phyloP scores from a whole-genome alignment of 2,888 invertebrate species.

The Syritta pipiens region DNA sequence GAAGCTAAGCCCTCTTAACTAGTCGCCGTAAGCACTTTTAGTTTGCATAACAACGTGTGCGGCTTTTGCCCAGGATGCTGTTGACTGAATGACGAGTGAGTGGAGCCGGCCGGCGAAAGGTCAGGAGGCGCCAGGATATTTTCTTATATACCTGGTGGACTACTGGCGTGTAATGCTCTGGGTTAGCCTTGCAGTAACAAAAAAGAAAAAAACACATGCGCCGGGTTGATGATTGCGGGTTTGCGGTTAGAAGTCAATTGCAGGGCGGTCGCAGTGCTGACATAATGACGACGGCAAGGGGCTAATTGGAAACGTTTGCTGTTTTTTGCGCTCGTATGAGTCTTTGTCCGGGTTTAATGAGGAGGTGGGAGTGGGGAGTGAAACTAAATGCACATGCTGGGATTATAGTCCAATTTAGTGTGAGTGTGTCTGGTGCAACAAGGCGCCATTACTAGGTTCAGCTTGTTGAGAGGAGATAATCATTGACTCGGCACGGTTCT shows the following conservation, averaged over 20 bases:
- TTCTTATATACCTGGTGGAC: not conserved
- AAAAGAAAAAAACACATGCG: constrained; percentile 11
- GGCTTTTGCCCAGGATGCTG: constrained; percentile 19
- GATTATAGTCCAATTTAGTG: constrained; percentile 13
- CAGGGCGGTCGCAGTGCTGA: not conserved
- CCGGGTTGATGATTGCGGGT: constrained; percentile 18
- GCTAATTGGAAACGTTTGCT: constrained; percentile 24
- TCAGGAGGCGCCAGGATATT: constrained; percentile 5
- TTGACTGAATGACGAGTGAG: constrained; percentile 5
- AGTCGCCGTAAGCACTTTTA: constrained; percentile 24
- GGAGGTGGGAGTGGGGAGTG: not conserved
- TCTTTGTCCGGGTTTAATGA: constrained; percentile 10
- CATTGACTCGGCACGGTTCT: no score
- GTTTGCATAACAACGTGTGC: constrained; percentile 38
- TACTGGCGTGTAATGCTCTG: not conserved
- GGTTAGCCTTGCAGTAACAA: constrained; percentile 8
- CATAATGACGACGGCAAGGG: constrained; percentile 1
- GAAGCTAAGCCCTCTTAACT: constrained; percentile 15
- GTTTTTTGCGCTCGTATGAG: not conserved
- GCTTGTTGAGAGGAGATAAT: no score
- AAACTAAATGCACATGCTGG: not conserved
- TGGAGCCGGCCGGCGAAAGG: not conserved
- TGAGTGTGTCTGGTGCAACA: no score
- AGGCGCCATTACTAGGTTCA: no score
- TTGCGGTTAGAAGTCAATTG: constrained; percentile 19